Conservation (phyloP, 2,797 vertebrate species). For the Schizopygopsis malacanthus region DNA sequence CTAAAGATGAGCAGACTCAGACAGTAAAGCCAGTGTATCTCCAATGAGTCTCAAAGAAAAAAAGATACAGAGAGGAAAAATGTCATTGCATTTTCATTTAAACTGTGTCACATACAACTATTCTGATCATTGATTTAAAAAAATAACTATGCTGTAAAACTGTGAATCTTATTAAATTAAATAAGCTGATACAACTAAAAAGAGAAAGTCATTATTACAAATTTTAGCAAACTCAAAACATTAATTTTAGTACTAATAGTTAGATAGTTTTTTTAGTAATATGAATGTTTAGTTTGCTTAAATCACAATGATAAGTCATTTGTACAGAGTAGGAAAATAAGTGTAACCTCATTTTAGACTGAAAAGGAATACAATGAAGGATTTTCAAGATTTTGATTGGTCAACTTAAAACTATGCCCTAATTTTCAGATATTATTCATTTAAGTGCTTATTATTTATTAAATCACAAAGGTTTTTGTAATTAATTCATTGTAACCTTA, state of each 20-base stretch:
- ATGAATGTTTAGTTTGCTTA: no score
- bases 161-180: background rate
- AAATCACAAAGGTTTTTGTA: background rate
- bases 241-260: background rate
- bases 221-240: background rate
- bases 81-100: slow-evolving; percentile 8
- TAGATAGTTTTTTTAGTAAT: no score
- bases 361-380: background rate
- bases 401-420: no score
- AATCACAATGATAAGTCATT: no score
- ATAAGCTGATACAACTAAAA: background rate
- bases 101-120: background rate
- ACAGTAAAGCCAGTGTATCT: slow-evolving; percentile 20
- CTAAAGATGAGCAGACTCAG: slow-evolving; percentile 41
- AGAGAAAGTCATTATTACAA: background rate
- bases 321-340: no score
- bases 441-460: background rate
- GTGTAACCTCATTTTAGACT: no score
- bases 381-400: no score
- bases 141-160: background rate
- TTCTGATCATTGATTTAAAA: background rate
- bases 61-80: slow-evolving; percentile 5
- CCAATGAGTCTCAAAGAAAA: slow-evolving; percentile 48
- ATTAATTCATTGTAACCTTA: background rate
- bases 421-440: background rate